Base-by-base conservation (phyloP, 1,140 invertebrate genomes). In the Mesaphorura yosii region DNA sequence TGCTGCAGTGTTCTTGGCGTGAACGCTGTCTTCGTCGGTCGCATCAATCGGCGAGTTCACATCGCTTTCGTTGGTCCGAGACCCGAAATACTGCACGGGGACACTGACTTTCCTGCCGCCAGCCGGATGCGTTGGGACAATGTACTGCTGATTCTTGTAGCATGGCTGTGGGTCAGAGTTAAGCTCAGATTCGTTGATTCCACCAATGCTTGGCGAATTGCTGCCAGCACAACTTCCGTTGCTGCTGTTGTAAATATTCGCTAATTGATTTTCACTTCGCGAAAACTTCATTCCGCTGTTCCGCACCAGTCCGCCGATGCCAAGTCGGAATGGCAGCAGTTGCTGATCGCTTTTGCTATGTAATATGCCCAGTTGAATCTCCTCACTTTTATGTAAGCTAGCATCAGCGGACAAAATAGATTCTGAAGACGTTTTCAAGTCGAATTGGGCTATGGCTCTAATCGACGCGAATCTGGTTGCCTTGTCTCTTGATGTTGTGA, bases 401-500 rank as follows among this genome's bases (percentile, higher is more conserved):
- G 42, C 41, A 25, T 46, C 51, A 2, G 51, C 41, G 12, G 41
- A 31, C 6, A 47, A 26, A 28, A 55, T 55, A 7, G 53, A 55
- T 10, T 55, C 53, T 22, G 53, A 55, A 19, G 53, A 55, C 22
- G 46, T 55, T 40, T 55, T 34, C 5, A 39, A 19, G 17, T 42
- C 53, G 23, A 7, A 41, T 20, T 48, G 38, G 41, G 25, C 20
- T 23, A 55, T 38, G 23, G 46, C 38, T 28, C 31, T 23, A 23
- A 53, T 48, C 53, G 49, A 29, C 29, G 46, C 42, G 55, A 57
- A 45, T 57, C 53, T 46, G 60, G 45, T 59, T 12, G 69, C 75
- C 63, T 86, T 83, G 66, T 94, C 91, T 50, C 91, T 73, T 17
- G 25, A 48, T 66, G 89, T 91, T 1, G 86, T 83, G 34, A 96